Percentiles rank a stretch among this genome's conserved stretches.
phyloP scores from a whole-genome alignment of 2,797 vertebrate species.

The Schizopygopsis malacanthus region DNA sequence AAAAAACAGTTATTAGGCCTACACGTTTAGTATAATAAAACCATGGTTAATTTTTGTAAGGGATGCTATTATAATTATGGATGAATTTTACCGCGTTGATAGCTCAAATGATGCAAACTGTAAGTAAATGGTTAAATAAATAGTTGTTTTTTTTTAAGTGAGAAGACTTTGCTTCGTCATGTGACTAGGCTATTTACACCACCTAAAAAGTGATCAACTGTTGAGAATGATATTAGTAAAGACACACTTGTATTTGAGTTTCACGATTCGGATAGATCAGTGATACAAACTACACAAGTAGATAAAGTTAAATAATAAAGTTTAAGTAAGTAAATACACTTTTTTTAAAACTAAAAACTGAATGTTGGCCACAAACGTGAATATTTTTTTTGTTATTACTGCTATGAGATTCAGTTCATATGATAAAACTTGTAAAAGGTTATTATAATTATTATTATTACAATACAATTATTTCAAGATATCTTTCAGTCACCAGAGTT shows the following conservation, averaged over 20 bases:
- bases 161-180: not conserved
- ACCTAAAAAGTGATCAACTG: not conserved
- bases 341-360: no score
- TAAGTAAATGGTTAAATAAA: not conserved
- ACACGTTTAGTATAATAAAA: not conserved
- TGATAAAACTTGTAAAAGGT: not conserved
- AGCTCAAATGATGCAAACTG: not conserved
- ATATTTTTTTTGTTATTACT: not conserved
- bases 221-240: not conserved
- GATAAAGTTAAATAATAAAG: not conserved
- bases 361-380: no score
- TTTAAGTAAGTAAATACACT: not conserved
- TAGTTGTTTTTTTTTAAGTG: not conserved
- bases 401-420: not conserved
- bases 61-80: not conserved
- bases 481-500: not conserved
- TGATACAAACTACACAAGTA: not conserved
- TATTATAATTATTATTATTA: not conserved
- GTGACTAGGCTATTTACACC: not conserved
- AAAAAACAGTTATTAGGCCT: no score
- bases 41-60: not conserved
- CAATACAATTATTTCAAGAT: not conserved
- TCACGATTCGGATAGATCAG: not conserved
- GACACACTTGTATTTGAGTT: not conserved
- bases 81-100: not conserved